Evolutionary conservation across 2,113 vertebrate genomes (phyloP), one percentile per base, ranked within the genome.

Genomic region (Tichodroma muraria): DNA sequence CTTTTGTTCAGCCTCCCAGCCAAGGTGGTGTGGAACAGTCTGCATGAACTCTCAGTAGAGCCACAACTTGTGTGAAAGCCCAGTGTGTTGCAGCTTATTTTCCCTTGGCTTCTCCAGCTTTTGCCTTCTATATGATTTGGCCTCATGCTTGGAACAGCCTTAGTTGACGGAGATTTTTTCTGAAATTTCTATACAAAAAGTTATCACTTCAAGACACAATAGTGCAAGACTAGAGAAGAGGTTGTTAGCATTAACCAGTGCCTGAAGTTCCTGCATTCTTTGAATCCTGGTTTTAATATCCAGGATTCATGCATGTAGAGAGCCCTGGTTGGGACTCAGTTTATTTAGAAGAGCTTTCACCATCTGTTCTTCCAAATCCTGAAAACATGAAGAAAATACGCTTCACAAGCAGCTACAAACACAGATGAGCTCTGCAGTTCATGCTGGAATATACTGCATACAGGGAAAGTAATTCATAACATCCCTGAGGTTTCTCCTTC

Each of bases 331-430:
- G 44, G 49, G 17, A 81, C 25, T 44, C 49, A 28, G 79, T 78
- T 93, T 90, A 60, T 91, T 95, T 87, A 83, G 73, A 89, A 75
- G 37, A 85, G 16, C 10, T 68, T 95, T 78, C n/a, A 49, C 88
- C 86, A 95, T 91, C 80, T 93, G 52, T 88, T 90, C 78, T 85
- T 88, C 42, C 40, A 87, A 31, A 79, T 75, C 75, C 79, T 84
- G 38, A 94, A 94, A 92, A 88, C 69, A 91, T 8, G 13, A 86
- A 70, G 40, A 79, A 60, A 95, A 85, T 82, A 69, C 64, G 19
- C 52, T 92, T 65, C 42, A 59, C 79, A 80, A 92, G 50, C 56
- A 76, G 63, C 79, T 82, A 88, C 57, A 80, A 87, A 85, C 45
- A 90, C 76, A 93, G 42, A 63, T 77, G 53, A 89, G 73, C 30